A percentile compares a stretch with the other conserved stretches of the same genome.
These are phyloP conservation scores for Philypnodon macrostomus DNA, from an alignment of 2,797 vertebrate species.

Conservation along the genomic window DNA sequence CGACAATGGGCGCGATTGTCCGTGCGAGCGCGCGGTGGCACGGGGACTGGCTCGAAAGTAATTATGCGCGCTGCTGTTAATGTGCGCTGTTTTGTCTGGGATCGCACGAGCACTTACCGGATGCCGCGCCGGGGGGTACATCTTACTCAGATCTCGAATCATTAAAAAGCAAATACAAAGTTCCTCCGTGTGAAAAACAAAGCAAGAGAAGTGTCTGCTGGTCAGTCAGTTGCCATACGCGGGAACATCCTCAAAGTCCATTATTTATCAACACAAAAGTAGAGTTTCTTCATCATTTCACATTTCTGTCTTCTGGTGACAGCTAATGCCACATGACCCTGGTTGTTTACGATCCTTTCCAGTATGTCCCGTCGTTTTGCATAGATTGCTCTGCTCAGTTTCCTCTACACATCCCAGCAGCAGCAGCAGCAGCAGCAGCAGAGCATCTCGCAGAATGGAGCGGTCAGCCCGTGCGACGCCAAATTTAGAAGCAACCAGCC, in stretches of 20 bases:
- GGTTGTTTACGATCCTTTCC: constrained; percentile 33
- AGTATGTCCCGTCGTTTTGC: constrained; percentile 42
- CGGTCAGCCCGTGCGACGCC: constrained; percentile 78
- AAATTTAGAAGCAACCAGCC: constrained; percentile 86
- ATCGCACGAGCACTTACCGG: constrained; percentile 81
- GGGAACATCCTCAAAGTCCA: constrained; percentile 57
- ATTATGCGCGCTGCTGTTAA: constrained; percentile 57
- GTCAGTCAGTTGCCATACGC: constrained; percentile 35
- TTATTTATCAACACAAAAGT: constrained; percentile 11
- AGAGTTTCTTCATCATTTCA: constrained; percentile 35
- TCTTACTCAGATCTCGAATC: constrained; percentile 95
- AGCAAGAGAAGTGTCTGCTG: constrained; percentile 23
- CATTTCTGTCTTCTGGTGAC: constrained; percentile 18
- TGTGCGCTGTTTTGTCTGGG: constrained; percentile 33
- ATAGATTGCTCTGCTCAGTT: constrained; percentile 39
- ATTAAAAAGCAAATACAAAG: constrained; percentile 79
- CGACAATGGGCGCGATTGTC: constrained; percentile 68
- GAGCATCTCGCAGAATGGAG: constrained; percentile 63
- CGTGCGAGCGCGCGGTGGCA: constrained; percentile 60
- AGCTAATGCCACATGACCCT: constrained; percentile 27
- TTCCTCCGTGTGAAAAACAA: constrained; percentile 62
- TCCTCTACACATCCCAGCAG: constrained; percentile 46
- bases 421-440: constrained; percentile 23
- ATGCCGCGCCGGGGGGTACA: constrained; percentile 91
- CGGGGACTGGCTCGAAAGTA: constrained; percentile 63